Percentiles rank a stretch among this genome's conserved stretches.
These are phyloP conservation scores for Caenorhabditis afra DNA, from an alignment of 2,888 invertebrate genomes.

Conservation along the genomic window DNA sequence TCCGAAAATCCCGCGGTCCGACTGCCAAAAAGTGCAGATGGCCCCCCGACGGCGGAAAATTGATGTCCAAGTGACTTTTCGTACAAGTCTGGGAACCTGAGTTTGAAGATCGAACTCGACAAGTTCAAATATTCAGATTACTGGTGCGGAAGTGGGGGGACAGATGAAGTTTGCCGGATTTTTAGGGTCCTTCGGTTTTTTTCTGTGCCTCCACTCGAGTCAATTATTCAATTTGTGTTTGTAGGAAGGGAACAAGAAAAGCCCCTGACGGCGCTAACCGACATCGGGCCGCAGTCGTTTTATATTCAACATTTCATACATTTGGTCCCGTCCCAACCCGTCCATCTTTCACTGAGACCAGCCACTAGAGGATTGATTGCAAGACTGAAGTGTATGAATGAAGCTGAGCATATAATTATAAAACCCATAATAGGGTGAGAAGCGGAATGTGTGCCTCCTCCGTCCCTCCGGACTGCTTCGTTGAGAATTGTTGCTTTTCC, in stretches of 20 bases:
- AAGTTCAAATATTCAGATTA: constrained; percentile 35
- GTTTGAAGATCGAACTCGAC: constrained; percentile 16
- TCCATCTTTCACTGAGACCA: constrained; percentile 6
- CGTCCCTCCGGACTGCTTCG: background rate
- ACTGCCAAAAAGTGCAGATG: constrained; percentile 23
- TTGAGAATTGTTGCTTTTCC: constrained; percentile 33
- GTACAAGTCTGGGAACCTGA: constrained; percentile 23
- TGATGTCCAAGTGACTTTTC: constrained; percentile 9
- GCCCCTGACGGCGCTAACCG: background rate
- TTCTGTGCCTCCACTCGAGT: background rate
- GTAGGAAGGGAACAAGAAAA: background rate
- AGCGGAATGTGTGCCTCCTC: constrained; percentile 10
- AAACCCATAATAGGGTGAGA: constrained; percentile 35
- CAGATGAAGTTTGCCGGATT: background rate
- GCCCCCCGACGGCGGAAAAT: constrained; percentile 4
- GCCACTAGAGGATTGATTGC: constrained; percentile 45
- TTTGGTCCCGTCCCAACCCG: constrained; percentile 3
- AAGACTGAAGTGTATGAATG: constrained; percentile 23
- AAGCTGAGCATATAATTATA: constrained; percentile 44
- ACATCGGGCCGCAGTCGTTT: constrained; percentile 6
- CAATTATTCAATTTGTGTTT: constrained; percentile 33
- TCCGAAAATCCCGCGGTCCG: background rate
- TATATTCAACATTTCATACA: constrained; percentile 42
- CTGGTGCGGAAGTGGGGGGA: background rate
- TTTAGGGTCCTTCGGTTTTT: background rate